Evolutionary conservation across 2,797 vertebrate species (phyloP), one percentile per base, ranked within the genome.

Genomic region (Hydrophis major): DNA sequence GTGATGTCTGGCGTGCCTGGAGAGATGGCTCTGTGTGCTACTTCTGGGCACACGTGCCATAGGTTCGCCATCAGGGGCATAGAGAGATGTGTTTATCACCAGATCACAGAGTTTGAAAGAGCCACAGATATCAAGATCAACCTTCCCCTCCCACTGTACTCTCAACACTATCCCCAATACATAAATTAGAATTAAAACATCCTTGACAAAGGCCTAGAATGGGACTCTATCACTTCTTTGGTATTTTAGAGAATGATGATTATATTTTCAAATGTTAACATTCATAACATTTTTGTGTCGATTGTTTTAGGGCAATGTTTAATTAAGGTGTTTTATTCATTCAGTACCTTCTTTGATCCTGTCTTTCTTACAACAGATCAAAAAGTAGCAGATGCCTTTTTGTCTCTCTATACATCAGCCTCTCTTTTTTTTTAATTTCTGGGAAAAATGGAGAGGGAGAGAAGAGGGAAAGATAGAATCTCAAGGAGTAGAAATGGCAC

Each of bases 311-410:
- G 32, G 22, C 37, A 57, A 37, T 93, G 74, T 91, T 95, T 87
- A 57, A 47, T 22, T 91, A 93, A 92, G 69, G 61, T 90, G 90
- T 53, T 92, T 87, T 94, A 63, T 37, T 86, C 25, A 53, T 0
- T 12, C 32, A 1, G n/a, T 88, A 63, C 47, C 69, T 87, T 63
- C 86, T 89, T 93, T 89, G 4, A 32, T 56, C 92, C 87, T 56
- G 1, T 94, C 92, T 95, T 57, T 20, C 89, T 93, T 63, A 86
- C 93, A 93, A 32, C 0, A 78, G 88, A 78, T 83, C 50, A 66
- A 93, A 95, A 78, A 13, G 18, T 93, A 74, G 56, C 25, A 5
- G 0, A 47, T 69, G 92, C 92, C 91, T 89, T 86, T 20, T 87
- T 93, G 20, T 20, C 57, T 53, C 87, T 56, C 28, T 74, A 37